Evolutionary conservation across 2,797 vertebrate genomes (phyloP).

Genomic region (Malurus leucopterus): DNA sequence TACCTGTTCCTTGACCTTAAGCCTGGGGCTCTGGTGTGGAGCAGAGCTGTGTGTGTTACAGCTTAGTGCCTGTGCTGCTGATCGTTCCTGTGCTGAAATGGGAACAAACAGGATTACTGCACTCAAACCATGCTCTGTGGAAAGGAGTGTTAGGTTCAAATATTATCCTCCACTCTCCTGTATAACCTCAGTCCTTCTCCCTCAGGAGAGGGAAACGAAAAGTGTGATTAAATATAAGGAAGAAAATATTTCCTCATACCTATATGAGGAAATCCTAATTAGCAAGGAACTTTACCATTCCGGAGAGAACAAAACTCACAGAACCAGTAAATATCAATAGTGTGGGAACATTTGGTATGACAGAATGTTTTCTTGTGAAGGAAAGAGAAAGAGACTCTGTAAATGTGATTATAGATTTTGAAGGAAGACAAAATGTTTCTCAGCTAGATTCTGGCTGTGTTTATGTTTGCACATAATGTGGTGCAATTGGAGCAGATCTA

Average conservation of each 20-base stretch:
- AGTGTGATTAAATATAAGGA: not conserved
- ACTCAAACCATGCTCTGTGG: rapidly evolving
- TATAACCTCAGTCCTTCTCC: not conserved
- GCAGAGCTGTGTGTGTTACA: not conserved
- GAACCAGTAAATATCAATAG: slow-evolving; percentile 6
- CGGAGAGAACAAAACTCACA: not conserved
- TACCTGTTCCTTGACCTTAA: not conserved
- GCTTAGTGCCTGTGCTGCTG: rapidly evolving
- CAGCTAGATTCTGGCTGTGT: slow-evolving; percentile 19
- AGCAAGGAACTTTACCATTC: not conserved
- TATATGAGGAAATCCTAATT: not conserved
- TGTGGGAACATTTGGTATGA: slow-evolving; percentile 44
- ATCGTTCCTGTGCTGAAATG: not conserved
- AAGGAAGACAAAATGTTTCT: slow-evolving; percentile 42
- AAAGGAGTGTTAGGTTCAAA: not conserved
- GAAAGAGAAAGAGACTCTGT: slow-evolving; percentile 8
- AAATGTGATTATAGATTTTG: slow-evolving; percentile 21
- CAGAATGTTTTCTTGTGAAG: slow-evolving; percentile 54
- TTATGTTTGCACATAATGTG: slow-evolving; percentile 11
- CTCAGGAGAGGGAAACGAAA: not conserved
- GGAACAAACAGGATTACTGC: not conserved
- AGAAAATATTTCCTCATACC: too few species aligned
- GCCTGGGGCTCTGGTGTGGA: not conserved
- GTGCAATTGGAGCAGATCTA: slow-evolving; percentile 14
- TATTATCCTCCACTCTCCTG: not conserved